These are phyloP conservation scores for Myopa tessellatipennis DNA, from an alignment of 2,888 invertebrate genomes.

Conservation along the genomic window DNA sequence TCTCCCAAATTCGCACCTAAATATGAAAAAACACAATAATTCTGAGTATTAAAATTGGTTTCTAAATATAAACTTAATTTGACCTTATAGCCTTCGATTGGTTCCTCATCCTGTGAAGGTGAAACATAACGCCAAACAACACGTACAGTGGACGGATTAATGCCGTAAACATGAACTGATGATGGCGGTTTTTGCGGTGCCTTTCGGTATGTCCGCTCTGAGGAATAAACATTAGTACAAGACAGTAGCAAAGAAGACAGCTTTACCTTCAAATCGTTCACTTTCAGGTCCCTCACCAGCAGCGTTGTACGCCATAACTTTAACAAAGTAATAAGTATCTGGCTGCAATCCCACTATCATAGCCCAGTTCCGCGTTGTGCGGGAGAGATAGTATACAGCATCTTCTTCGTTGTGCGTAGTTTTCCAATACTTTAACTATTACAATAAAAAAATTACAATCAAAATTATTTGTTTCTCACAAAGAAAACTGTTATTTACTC, in stretches of 20 bases:
- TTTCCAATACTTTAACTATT: slow-evolving; percentile 90
- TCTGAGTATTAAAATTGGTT: background rate
- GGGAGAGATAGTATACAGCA: slow-evolving; percentile 84
- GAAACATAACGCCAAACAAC: slow-evolving; percentile 96
- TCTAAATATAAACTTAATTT: slow-evolving; percentile 5
- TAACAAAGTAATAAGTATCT: slow-evolving; percentile 92
- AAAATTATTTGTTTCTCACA: background rate
- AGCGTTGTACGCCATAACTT: slow-evolving; percentile 95
- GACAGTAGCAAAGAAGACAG: slow-evolving; percentile 26
- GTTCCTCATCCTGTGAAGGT: slow-evolving; percentile 90
- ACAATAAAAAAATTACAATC: background rate
- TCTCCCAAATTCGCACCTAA: slow-evolving; percentile 88
- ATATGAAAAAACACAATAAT: background rate
- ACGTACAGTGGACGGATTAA: slow-evolving; percentile 87
- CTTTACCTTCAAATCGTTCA: slow-evolving; percentile 80
- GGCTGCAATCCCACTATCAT: slow-evolving; percentile 93
- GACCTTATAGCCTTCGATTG: slow-evolving; percentile 90
- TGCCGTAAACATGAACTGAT: slow-evolving; percentile 85
- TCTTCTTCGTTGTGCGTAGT: slow-evolving; percentile 80
- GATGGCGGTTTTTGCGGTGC: slow-evolving; percentile 96
- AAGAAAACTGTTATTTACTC: slow-evolving; percentile 70
- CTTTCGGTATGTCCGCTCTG: slow-evolving; percentile 86
- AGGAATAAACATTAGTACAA: slow-evolving; percentile 39
- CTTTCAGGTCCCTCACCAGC: slow-evolving; percentile 97
- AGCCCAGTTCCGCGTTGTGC: slow-evolving; percentile 86